A percentile compares a stretch with the other conserved stretches of the same genome.
Evolutionary conservation across 2,113 vertebrate species (phyloP).

Genomic region (Naja naja): DNA sequence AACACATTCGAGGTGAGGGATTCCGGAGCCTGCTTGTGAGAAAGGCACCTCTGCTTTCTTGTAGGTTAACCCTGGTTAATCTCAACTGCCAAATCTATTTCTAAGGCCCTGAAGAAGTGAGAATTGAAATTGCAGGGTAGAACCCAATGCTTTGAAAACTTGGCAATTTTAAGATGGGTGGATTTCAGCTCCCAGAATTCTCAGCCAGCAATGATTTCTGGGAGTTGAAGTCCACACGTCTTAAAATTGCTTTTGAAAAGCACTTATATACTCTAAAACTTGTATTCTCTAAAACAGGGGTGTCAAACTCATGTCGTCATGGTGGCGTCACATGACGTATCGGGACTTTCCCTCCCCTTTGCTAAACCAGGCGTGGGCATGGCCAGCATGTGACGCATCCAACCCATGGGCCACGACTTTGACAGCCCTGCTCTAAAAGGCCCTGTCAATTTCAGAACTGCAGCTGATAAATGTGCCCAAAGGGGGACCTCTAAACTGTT

Average conservation of each 20-base stretch:
- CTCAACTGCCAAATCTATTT: background rate
- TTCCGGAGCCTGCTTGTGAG: background rate
- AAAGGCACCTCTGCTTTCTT: background rate
- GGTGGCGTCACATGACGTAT: too few relatives aligned
- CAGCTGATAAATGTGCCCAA: background rate
- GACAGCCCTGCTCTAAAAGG: background rate
- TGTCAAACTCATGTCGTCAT: too few relatives aligned
- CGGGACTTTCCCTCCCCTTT: too few relatives aligned
- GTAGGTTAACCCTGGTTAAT: background rate
- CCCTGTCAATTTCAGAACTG: background rate
- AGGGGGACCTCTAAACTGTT: background rate
- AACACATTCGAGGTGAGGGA: conserved; percentile 78
- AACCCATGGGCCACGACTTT: too few relatives aligned
- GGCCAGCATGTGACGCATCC: too few relatives aligned
- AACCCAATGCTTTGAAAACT: background rate
- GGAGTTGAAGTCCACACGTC: background rate
- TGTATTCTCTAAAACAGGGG: too few relatives aligned
- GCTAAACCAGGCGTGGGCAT: too few relatives aligned
- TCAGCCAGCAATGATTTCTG: background rate
- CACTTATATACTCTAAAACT: background rate
- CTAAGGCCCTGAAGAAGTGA: background rate
- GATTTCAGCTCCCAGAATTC: background rate
- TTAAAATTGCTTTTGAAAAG: background rate
- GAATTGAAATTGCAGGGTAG: background rate
- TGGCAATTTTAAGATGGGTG: background rate